phyloP scores from a whole-genome alignment of 2,888 invertebrate genomes.

The Pollenia labialis region DNA sequence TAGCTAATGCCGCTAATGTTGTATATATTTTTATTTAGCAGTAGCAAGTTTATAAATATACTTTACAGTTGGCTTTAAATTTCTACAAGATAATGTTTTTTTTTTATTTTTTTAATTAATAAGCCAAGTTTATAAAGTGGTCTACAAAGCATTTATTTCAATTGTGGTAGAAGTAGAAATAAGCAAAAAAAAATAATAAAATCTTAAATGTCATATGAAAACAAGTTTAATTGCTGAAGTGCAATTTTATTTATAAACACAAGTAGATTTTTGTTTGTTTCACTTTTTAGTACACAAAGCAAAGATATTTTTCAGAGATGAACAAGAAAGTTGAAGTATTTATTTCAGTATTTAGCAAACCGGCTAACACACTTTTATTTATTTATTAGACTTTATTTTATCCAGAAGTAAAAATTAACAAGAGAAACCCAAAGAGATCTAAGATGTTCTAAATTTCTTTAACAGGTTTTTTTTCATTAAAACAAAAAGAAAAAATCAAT shows the following conservation, averaged over 20 bases:
- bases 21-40: neutral
- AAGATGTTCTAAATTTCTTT: slow-evolving; percentile 64
- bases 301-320: neutral
- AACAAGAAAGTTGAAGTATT: slow-evolving; percentile 35
- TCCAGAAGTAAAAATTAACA: neutral
- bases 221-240: slow-evolving; percentile 59
- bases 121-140: neutral
- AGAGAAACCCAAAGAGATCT: slow-evolving; percentile 18
- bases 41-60: neutral
- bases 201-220: slow-evolving; percentile 68
- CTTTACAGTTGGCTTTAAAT: neutral
- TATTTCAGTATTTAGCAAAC: slow-evolving; percentile 18
- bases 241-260: slow-evolving; percentile 32
- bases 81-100: neutral
- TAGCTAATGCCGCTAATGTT: neutral
- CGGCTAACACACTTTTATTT: slow-evolving; percentile 46
- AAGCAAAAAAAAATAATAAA: slow-evolving; percentile 10
- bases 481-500: neutral
- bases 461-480: slow-evolving; percentile 24
- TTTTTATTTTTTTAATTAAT: slow-evolving; percentile 35
- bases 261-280: slow-evolving; percentile 18
- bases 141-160: neutral
- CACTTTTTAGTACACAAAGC: neutral
- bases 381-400: neutral
- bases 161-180: neutral